Evolutionary conservation across 2,113 vertebrate genomes (phyloP).

Genomic region (Brevimyrus niger): DNA sequence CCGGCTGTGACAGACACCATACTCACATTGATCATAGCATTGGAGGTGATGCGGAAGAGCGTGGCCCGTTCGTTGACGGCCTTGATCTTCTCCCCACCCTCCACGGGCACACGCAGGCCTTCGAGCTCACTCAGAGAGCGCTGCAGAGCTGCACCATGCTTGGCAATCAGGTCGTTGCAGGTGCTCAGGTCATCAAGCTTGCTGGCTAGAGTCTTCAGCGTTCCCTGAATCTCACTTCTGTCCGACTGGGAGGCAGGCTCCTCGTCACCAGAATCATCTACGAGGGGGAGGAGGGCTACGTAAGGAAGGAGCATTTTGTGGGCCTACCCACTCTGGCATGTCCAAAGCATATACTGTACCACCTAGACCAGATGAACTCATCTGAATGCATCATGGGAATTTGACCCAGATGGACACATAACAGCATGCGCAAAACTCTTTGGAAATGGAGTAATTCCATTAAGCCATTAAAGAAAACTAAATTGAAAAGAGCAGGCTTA

Average conservation of each 20-base stretch:
- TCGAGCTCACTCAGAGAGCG: slow-evolving; percentile 92
- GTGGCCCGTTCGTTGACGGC: slow-evolving; percentile 88
- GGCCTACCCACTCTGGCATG: neutral
- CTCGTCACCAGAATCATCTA: slow-evolving; percentile 97
- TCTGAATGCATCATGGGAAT: neutral
- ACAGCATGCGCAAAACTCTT: neutral
- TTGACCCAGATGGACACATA: neutral
- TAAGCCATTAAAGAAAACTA: neutral
- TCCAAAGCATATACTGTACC: neutral
- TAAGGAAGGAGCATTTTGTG: neutral
- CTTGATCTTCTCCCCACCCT: slow-evolving; percentile 89
- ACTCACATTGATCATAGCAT: slow-evolving; percentile 95
- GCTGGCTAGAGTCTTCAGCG: slow-evolving; percentile 77
- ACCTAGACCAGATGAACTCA: neutral
- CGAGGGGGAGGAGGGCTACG: neutral
- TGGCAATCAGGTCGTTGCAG: slow-evolving; percentile 90
- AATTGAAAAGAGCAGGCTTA: neutral
- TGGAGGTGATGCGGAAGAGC: slow-evolving; percentile 96
- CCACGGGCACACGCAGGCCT: slow-evolving; percentile 70
- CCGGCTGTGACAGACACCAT: neutral
- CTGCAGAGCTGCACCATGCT: slow-evolving; percentile 92
- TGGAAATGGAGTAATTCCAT: neutral
- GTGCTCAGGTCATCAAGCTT: slow-evolving; percentile 92
- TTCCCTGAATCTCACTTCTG: slow-evolving; percentile 79
- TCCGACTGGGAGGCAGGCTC: slow-evolving; percentile 78